Percentiles rank a stretch among this genome's conserved stretches.
Evolutionary conservation across 1,140 invertebrate species (phyloP).

Genomic region (Battus philenor): DNA sequence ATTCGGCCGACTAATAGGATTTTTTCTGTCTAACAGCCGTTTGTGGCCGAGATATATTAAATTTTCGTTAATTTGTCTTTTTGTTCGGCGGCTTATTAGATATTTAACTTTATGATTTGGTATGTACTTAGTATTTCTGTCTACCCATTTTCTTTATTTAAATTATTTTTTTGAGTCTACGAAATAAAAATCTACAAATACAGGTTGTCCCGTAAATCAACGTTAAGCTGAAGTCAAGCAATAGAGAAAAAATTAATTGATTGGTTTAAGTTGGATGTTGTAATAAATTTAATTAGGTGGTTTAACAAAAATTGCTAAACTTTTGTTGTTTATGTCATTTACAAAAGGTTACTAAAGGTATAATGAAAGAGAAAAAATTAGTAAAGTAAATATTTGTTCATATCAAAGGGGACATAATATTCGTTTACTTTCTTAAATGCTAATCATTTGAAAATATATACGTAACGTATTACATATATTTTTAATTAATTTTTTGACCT

Average conservation of each 20-base stretch:
- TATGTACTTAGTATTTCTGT: conserved; percentile 18
- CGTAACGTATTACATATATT: too few relatives aligned
- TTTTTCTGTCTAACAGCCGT: conserved; percentile 33
- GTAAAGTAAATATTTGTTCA: too few relatives aligned
- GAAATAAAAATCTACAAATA: neutral
- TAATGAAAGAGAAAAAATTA: too few relatives aligned
- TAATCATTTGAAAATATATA: too few relatives aligned
- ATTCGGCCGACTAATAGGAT: conserved; percentile 54
- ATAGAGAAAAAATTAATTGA: neutral
- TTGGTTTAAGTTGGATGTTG: too few relatives aligned
- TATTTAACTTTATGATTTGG: conserved; percentile 30
- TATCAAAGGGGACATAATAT: too few relatives aligned
- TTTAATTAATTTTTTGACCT: too few relatives aligned
- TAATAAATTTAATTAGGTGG: too few relatives aligned
- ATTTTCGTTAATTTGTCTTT: conserved; percentile 48
- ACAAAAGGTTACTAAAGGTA: too few relatives aligned
- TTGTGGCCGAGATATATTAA: conserved; percentile 42
- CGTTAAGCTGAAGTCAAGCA: neutral
- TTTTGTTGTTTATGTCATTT: too few relatives aligned
- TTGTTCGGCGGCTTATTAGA: conserved; percentile 28
- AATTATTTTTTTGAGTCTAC: neutral
- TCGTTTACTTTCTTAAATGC: too few relatives aligned
- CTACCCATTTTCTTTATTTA: neutral
- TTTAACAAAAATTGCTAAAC: too few relatives aligned
- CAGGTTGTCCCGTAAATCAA: neutral